Evolutionary conservation across 2,888 invertebrate species (phyloP), one percentile per base, ranked within the genome.

Genomic region (Chrysolina americana): DNA sequence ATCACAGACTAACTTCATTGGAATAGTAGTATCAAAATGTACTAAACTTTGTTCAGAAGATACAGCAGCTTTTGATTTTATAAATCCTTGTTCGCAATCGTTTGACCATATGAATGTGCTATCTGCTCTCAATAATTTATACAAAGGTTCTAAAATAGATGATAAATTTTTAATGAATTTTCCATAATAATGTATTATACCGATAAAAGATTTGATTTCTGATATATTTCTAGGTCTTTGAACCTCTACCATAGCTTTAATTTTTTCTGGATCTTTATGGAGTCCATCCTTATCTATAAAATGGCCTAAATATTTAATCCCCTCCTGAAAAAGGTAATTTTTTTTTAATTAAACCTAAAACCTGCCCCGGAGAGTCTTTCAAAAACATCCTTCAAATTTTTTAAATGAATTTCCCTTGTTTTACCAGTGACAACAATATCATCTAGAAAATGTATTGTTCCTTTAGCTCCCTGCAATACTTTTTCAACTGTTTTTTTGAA

Each of bases 351-450:
- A n/a, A 70, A 48, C 41, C 47, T 71, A 23, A 72, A 72, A 41
- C 72, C 63, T 47, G 41, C 50, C 50, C 15, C 48, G 2, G 62
- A 62, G 11, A 70, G 70, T 36, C 41, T 70, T 19, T 65, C 65
- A 48, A 71, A 69, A 1, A 73, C 73, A 23, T 41, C 50, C 36
- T 69, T 44, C 10, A 65, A 66, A 62, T 73, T 73, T 23, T 64
- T 53, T 59, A 69, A 65, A 47, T 73, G 65, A 41, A 56, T 68
- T 13, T 69, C 36, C 13, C 69, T 63, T 36, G 68, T 59, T 19
- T 41, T 8, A 23, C 69, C 73, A 15, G 73, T 73, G n/a, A 73
- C 65, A 8, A 73, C 64, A 21, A 73, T 73, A 53, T 73, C 73
- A 65, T 73, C 73, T 41, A 73, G 50, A 36, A 73, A 73, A 13